Conservation (phyloP, 1,140 invertebrate genomes). For the Cydia amplana region DNA sequence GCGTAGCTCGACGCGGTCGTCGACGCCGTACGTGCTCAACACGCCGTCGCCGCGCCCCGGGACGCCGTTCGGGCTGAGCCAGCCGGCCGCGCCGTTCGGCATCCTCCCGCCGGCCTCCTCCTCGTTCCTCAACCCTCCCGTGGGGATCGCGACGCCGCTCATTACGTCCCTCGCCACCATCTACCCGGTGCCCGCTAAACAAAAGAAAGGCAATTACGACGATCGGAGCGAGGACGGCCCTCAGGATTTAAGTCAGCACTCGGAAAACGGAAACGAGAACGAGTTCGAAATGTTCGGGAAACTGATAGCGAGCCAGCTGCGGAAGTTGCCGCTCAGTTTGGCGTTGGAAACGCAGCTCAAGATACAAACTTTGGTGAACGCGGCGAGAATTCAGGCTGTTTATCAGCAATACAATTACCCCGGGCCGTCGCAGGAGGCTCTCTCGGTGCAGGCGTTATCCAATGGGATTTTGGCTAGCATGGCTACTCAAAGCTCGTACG, state of each 20-base stretch:
- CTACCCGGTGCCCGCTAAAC: conserved; percentile 69
- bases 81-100: conserved; percentile 61
- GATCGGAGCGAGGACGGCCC: conserved; percentile 60
- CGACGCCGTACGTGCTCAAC: conserved; percentile 75
- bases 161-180: conserved; percentile 70
- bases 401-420: conserved; percentile 75
- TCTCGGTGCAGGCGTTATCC: conserved; percentile 70
- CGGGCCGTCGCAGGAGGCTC: conserved; percentile 68
- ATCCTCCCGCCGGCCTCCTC: conserved; percentile 62
- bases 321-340: conserved; percentile 71
- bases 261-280: conserved; percentile 72
- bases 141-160: conserved; percentile 69
- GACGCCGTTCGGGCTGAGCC: conserved; percentile 68
- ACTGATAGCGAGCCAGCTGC: conserved; percentile 70
- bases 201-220: conserved; percentile 64
- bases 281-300: conserved; percentile 78
- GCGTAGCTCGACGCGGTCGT: conserved; percentile 69
- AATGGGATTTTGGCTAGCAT: conserved; percentile 72
- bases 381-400: conserved; percentile 72
- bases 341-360: conserved; percentile 73
- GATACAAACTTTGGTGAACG: conserved; percentile 75
- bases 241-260: conserved; percentile 70
- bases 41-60: conserved; percentile 71
- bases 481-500: conserved; percentile 64
- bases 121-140: conserved; percentile 68